Conservation (phyloP, 2,113 vertebrate species). For the Mustela nigripes region DNA sequence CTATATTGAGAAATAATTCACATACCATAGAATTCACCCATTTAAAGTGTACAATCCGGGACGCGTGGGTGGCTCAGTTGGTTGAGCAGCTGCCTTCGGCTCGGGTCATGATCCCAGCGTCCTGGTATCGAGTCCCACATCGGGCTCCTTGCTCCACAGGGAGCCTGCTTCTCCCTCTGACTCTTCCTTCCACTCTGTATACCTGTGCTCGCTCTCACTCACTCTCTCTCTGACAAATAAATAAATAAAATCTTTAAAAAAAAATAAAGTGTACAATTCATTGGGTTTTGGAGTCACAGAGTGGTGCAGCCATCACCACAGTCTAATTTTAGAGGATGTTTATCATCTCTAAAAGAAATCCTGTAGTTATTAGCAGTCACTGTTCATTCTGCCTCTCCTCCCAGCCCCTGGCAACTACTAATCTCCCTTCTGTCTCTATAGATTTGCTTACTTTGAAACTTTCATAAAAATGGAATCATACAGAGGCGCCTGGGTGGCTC, state of each 20-base stretch:
- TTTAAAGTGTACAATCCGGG: not conserved
- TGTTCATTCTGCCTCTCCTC: not conserved
- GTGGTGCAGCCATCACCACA: not conserved
- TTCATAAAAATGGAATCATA: not conserved
- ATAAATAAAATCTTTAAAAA: too few relatives aligned
- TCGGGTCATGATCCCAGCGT: too few relatives aligned
- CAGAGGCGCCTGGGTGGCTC: not conserved
- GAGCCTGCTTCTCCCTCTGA: too few relatives aligned
- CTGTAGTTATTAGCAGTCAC: not conserved
- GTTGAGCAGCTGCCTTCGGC: too few relatives aligned
- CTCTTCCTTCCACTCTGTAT: too few relatives aligned
- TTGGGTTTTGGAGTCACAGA: not conserved
- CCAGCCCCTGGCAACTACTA: not conserved
- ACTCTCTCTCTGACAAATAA: too few relatives aligned
- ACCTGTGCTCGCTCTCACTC: too few relatives aligned
- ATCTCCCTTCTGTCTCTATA: not conserved
- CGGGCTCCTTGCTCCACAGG: too few relatives aligned
- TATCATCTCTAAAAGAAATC: not conserved
- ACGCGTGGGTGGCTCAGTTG: too few relatives aligned
- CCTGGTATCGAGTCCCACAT: too few relatives aligned
- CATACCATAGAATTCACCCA: not conserved
- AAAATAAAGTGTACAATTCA: not conserved
- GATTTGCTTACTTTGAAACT: not conserved
- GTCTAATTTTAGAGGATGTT: not conserved
- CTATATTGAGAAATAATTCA: constrained; percentile 32